Evolutionary conservation across 2,113 vertebrate genomes (phyloP), one percentile per base, ranked within the genome.

Genomic region (Mastomys natalensis): DNA sequence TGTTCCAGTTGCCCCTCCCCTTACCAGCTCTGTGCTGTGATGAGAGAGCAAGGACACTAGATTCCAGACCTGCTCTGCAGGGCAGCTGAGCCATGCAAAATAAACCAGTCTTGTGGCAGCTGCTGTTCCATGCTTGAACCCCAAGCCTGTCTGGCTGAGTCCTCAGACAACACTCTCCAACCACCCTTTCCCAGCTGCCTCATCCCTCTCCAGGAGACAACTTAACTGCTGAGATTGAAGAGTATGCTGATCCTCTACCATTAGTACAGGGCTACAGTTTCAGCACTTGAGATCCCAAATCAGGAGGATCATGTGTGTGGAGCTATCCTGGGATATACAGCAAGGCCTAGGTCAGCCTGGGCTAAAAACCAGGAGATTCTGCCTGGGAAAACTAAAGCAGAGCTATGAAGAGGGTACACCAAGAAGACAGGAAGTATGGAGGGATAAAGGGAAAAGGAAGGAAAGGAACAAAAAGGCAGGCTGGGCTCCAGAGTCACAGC

Each of bases 1-100:
- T 1, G 0, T 97, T 7, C 21, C 10, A 31, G 10, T 29, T 10
- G 0, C 7, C 98, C 98, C 0, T 0, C 77, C 6, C 97, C 98
- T 0, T 98, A 94, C 58, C 70, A 97, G 76, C 21, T 99, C 70
- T 97, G 0, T 89, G 98, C 97, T 13, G 64, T 31, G 64, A 4
- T 29, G 4, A 10, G 64, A 0, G 64, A 66, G 96, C 17, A 0
- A 24, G 1, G 16, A 3, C 10, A 66, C 19, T 72, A 7, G n/a
- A 5, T 3, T 31, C 26, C 29, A 24, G 45, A 4, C 5, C 22
- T 29, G 55, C 13, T 17, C 81, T 29, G 22, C 1, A 43, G n/a
- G 37, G 15, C 2, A 13, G 1, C n/a, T 62, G n/a, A 62, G 11
- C 58, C n/a, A 29, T 8, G n/a, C 22, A 62, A 2, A 62, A 31